Base-by-base conservation (phyloP, 2,888 invertebrate genomes). In the Synergus itoensis region DNA sequence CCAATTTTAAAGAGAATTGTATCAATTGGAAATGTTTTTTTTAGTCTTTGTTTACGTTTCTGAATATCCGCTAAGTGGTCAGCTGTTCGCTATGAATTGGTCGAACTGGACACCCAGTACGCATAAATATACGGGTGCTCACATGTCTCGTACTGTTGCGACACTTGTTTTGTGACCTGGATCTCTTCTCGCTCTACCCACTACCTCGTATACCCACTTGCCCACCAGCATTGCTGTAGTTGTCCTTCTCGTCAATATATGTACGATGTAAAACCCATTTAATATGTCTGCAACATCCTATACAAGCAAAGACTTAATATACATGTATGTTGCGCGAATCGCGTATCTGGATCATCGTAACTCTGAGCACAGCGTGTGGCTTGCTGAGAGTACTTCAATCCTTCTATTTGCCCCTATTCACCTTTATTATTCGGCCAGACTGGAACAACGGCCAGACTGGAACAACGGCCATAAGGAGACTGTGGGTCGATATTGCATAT, bases 91-190 rank as follows among this genome's bases (percentile, higher is more conserved):
- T 36, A 53, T 73, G 53, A 36, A 53, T 73, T 69, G 69, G 14
- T 45, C 21, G 28, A 28, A 45, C 48, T 48, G 69, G 21, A 69
- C 28, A 73, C 16, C 28, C 16, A n/a, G 36, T 73, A 41, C 43
- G 53, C 16, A 53, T 53, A 53, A 69, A 73, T 53, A 73, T 53
- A 40, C 53, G 73, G 53, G 73, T 16, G 73, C 73, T 36, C 73
- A 73, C 73, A 36, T 73, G 73, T 45, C 73, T 75, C 12, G 14
- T 12, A 9, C 60, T 81, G 84, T 89, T 89, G 87, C 89, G 87
- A 89, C 89, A 90, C 88, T 90, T 90, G 89, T 89, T 90, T 89
- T 88, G 86, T 88, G 89, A 90, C 90, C 90, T 90, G 88, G 85
- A 90, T 90, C 83, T 82, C 69, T 81, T 79, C 85, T 83, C 80